Percentiles rank a stretch among this genome's conserved stretches.
These are phyloP conservation scores for Papilio polytes DNA, from an alignment of 1,140 invertebrate genomes.

Conservation along the genomic window DNA sequence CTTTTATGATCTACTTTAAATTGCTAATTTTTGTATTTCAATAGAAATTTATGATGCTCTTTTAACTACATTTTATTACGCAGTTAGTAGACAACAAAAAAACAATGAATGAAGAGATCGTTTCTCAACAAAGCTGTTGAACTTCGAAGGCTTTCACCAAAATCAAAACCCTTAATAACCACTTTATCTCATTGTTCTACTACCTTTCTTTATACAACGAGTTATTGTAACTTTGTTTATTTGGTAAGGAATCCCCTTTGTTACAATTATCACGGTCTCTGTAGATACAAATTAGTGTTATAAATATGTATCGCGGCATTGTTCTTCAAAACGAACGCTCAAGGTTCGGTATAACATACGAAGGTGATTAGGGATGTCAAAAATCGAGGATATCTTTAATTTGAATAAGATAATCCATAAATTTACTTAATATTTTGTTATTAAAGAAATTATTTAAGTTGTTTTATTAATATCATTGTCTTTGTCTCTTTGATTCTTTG, in stretches of 20 bases:
- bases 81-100: background rate
- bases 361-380: slow-evolving; percentile 21
- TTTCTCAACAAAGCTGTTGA: background rate
- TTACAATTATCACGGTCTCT: slow-evolving; percentile 26
- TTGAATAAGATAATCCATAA: background rate
- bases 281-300: slow-evolving; percentile 17
- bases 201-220: slow-evolving; percentile 2
- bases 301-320: slow-evolving; percentile 40
- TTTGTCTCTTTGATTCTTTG: background rate
- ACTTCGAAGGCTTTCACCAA: background rate
- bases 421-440: background rate
- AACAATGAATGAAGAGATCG: background rate
- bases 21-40: background rate
- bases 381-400: background rate
- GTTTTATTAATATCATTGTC: background rate
- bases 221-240: slow-evolving; percentile 1
- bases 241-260: slow-evolving; percentile 22
- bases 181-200: background rate
- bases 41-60: background rate
- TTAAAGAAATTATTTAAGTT: background rate
- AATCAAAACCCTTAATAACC: background rate
- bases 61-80: background rate
- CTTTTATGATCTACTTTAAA: slow-evolving; percentile 3
- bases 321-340: slow-evolving; percentile 34
- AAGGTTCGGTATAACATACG: slow-evolving; percentile 15